These are phyloP conservation scores for Drosophila kanapiae DNA, from an alignment of 1,140 invertebrate species.

Conservation along the genomic window DNA sequence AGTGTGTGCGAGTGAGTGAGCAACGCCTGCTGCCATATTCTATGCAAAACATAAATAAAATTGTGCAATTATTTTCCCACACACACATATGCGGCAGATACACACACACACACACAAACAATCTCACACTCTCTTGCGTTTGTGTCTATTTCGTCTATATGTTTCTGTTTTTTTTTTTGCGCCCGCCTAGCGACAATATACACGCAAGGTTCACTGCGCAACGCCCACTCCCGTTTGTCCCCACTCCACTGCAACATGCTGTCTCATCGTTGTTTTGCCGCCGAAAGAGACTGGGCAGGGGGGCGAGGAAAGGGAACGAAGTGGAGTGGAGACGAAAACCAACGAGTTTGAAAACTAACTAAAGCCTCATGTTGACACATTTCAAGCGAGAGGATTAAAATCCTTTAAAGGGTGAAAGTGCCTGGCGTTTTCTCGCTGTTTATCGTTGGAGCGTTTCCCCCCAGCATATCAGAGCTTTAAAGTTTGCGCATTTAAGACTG, in stretches of 20 bases:
- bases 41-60: constrained; percentile 77
- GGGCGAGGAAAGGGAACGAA: neutral
- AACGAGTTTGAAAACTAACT: constrained; percentile 44
- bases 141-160: constrained; percentile 42
- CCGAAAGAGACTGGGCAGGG: constrained; percentile 26
- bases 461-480: constrained; percentile 45
- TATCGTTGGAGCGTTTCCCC: constrained; percentile 16
- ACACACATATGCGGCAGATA: constrained; percentile 39
- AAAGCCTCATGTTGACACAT: constrained; percentile 72
- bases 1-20: constrained; percentile 45
- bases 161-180: constrained; percentile 41
- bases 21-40: constrained; percentile 54
- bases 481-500: constrained; percentile 34
- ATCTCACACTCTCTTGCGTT: constrained; percentile 22
- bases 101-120: constrained; percentile 9
- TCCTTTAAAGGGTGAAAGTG: constrained; percentile 81
- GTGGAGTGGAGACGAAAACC: constrained; percentile 27
- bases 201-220: constrained; percentile 79
- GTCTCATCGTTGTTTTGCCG: constrained; percentile 79
- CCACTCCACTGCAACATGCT: constrained; percentile 66
- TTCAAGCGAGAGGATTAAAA: constrained; percentile 57
- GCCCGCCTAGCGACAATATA: constrained; percentile 69
- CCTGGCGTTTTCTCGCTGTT: constrained; percentile 27
- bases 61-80: constrained; percentile 70
- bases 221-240: constrained; percentile 42